Conservation (phyloP, 2,797 vertebrate species). For the Pangasius sanitwongsei region DNA sequence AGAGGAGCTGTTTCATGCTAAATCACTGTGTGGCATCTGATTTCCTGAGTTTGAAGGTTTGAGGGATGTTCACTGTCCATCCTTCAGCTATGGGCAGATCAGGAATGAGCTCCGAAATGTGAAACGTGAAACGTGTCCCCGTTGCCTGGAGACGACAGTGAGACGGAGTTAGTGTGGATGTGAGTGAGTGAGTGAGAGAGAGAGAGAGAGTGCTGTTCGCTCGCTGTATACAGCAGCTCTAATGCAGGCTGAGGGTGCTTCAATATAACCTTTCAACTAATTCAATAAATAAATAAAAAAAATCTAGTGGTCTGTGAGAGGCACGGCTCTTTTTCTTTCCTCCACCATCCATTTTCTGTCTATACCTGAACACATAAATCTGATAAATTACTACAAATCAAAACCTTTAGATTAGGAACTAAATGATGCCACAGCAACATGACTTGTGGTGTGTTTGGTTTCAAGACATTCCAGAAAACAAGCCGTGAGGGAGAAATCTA, state of each 20-base stretch:
- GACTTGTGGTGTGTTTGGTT: not conserved
- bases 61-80: slow-evolving; percentile 47
- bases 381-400: not conserved
- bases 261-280: slow-evolving; percentile 59
- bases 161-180: slow-evolving; percentile 57
- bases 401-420: not conserved
- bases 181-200: not conserved
- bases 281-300: slow-evolving; percentile 50
- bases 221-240: slow-evolving; percentile 54
- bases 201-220: not conserved
- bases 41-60: slow-evolving; percentile 30
- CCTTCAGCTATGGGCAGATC: slow-evolving; percentile 51
- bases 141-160: slow-evolving; percentile 71
- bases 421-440: not conserved
- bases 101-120: slow-evolving; percentile 47
- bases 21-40: slow-evolving; percentile 41
- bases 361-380: not conserved
- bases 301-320: slow-evolving; percentile 53
- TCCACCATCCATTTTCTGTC: not conserved
- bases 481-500: not conserved
- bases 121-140: slow-evolving; percentile 40
- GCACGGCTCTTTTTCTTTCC: slow-evolving; percentile 28
- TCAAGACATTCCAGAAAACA: not conserved
- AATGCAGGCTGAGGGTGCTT: slow-evolving; percentile 63
- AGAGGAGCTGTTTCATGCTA: slow-evolving; percentile 22